Evolutionary conservation across 2,113 vertebrate genomes (phyloP).

Genomic region (Noctilio leporinus): DNA sequence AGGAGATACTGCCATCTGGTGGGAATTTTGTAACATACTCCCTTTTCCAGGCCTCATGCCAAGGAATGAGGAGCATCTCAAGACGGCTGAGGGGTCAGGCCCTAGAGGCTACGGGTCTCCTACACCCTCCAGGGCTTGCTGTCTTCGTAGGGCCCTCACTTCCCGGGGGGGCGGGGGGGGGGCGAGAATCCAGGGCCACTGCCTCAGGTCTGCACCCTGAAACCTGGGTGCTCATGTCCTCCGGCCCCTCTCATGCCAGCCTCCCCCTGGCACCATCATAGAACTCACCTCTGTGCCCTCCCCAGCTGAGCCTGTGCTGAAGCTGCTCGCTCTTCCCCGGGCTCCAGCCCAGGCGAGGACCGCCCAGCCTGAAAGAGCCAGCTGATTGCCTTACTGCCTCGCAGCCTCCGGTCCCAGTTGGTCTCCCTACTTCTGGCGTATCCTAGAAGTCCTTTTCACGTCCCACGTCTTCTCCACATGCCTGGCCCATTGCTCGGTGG

Average conservation of each 20-base stretch:
- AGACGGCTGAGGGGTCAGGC: neutral
- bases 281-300: neutral
- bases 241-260: neutral
- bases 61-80: neutral
- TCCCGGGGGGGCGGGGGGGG: neutral
- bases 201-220: neutral
- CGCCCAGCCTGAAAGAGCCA: neutral
- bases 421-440: neutral
- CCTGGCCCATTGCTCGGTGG: neutral
- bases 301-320: neutral
- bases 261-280: neutral
- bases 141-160: neutral
- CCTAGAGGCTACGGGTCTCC: neutral
- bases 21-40: neutral
- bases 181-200: neutral
- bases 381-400: rapidly evolving
- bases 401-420: neutral
- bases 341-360: neutral
- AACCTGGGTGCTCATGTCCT: rapidly evolving
- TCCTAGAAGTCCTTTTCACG: too few relatives aligned
- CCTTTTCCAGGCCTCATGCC: neutral
- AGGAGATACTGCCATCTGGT: conserved; percentile 47
- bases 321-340: neutral
- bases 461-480: neutral
- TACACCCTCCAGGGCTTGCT: neutral